A percentile compares a stretch with the other conserved stretches of the same genome.
Evolutionary conservation across 2,888 invertebrate genomes (phyloP).

Genomic region (Tubulanus polymorphus): DNA sequence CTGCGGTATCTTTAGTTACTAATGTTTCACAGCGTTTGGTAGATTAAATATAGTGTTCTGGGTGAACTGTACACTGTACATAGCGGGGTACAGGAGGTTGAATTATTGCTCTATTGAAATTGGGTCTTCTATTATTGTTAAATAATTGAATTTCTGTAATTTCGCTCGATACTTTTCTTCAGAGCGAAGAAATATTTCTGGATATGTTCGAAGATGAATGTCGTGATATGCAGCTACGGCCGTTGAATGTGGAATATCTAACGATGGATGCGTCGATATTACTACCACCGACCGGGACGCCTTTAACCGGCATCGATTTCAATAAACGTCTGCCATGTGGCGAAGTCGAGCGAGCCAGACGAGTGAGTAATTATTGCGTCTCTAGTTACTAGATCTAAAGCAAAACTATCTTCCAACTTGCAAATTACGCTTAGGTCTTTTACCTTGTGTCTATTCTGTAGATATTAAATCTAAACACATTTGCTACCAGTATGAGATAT

Average conservation of each 20-base stretch:
- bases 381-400: too few species aligned
- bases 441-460: background rate
- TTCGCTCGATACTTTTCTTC: slow-evolving; percentile 61
- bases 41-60: too few species aligned
- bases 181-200: slow-evolving; percentile 93
- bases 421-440: background rate
- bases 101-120: background rate
- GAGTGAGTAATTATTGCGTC: slow-evolving; percentile 48
- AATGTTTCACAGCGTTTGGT: too few species aligned
- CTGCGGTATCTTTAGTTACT: too few species aligned
- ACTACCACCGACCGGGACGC: slow-evolving; percentile 91
- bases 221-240: slow-evolving; percentile 71
- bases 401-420: too few species aligned
- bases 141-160: background rate
- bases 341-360: slow-evolving; percentile 66
- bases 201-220: slow-evolving; percentile 99
- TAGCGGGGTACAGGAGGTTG: too few species aligned
- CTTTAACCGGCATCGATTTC: slow-evolving; percentile 88
- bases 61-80: too few species aligned
- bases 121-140: background rate
- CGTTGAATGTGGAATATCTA: slow-evolving; percentile 75
- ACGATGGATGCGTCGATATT: slow-evolving; percentile 95
- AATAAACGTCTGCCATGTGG: slow-evolving; percentile 92
- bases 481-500: background rate
- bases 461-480: too few species aligned